Evolutionary conservation across 2,113 vertebrate genomes (phyloP).

Genomic region (Vulpes lagopus): DNA sequence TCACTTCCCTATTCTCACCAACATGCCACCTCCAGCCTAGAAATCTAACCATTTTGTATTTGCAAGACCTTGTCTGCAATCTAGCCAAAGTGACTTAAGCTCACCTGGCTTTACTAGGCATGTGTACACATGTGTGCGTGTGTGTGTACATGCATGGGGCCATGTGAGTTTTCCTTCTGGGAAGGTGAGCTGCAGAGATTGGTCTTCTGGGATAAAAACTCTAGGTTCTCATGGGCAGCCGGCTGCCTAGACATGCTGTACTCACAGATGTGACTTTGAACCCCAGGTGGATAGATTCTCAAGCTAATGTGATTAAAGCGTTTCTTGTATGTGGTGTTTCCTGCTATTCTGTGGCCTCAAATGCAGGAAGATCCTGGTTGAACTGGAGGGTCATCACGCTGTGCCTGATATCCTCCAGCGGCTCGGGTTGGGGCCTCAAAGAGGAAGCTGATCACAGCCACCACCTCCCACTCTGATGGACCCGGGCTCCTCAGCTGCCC

Average conservation of each 20-base stretch:
- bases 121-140: not conserved
- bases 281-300: not conserved
- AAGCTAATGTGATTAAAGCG: not conserved
- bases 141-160: not conserved
- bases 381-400: not conserved
- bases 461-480: not conserved
- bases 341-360: not conserved
- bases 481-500: not conserved
- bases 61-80: not conserved
- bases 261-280: not conserved
- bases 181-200: not conserved
- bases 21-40: not conserved
- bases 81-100: not conserved
- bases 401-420: not conserved
- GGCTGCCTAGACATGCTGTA: not conserved
- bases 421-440: not conserved
- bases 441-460: not conserved
- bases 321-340: not conserved
- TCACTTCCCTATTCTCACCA: not conserved
- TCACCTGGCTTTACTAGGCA: not conserved
- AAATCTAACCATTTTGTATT: not conserved
- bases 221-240: not conserved
- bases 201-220: not conserved
- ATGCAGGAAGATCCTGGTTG: not conserved
- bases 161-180: not conserved